Evolutionary conservation across 1,140 invertebrate genomes (phyloP), one percentile per base, ranked within the genome.

Genomic region (Dufourea novaeangliae): DNA sequence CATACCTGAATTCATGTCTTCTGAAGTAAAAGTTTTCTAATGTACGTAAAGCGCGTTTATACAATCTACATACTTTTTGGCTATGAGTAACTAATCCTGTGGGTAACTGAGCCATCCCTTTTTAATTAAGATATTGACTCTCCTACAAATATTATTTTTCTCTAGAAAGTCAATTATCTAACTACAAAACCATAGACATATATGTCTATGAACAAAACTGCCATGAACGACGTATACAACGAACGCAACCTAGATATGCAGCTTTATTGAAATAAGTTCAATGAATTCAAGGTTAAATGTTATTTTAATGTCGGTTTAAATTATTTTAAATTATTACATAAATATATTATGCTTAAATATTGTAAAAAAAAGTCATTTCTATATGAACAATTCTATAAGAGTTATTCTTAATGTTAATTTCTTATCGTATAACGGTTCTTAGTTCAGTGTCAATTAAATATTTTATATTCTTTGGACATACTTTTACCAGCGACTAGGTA

Each of bases 51-150:
- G 93, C 92, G 70, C 92, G 91, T 91, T 96, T 98, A 87, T 96
- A 97, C 17, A 96, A 92, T 78, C 93, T 94, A 87, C 95, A 95
- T 10, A 97, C 96, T 93, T 94, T 95, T 90, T 93, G 93, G 56
- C 94, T 93, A 90, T 97, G 96, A 29, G 93, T 91, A 79, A 93
- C 66, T 72, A 93, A 86, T 80, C 88, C 93, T 56, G 85, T 91
- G 29, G 91, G 91, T 32, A 92, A 4, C 0, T 90, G 68, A 0
- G 89, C 88, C 90, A 91, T 91, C 56, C 46, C 29, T 20, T 66
- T 27, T 46, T 12, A 52, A 20, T 3, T 29, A 17, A 25, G 20
- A n/a, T 20, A 11, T 37, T n/a, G 61, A 67, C 46, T 73, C 14
- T 61, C 1, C 10, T 22, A 0, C 14, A 22, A 44, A 75, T 59